Evolutionary conservation across 2,888 invertebrate genomes (phyloP), one percentile per base, ranked within the genome.

Genomic region (Scaptomyza polygonia): DNA sequence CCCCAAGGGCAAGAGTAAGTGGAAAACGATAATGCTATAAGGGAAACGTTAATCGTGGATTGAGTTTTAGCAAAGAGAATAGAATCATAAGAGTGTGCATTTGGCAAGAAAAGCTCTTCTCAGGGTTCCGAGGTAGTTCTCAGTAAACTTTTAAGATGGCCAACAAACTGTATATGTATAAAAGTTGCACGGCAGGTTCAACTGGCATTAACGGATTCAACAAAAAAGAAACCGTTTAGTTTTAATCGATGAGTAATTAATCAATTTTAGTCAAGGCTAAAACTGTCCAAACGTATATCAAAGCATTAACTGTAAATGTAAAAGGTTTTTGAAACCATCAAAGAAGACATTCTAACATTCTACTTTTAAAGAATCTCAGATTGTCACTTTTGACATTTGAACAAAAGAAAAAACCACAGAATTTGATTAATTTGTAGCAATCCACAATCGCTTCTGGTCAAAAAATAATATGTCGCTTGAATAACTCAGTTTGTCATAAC

Each of bases 1-100:
- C 91, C 95, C 95, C 91, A 95, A 95, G 92, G 95, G 95, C 91
- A 95, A 95, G 92, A 95, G 95, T 95, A 94, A 95, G 95, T 94
- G 56, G 32, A 11, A 9, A 21, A 4, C 21, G n/a, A 21, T 21
- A 21, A 21, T 21, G 21, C 21, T 21, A 21, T 21, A 21, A 21
- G 21, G 21, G 21, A 21, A 21, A 43, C 3, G n/a, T 14, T n/a
- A 45, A 42, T 1, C 8, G 5, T 14, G 7, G 9, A 9, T 5
- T 6, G 5, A 2, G 12, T 12, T n/a, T n/a, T 1, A n/a, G 34
- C n/a, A 48, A 18, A 32, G 6, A n/a, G n/a, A n/a, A n/a, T n/a
- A n/a, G n/a, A n/a, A n/a, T n/a, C n/a, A n/a, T n/a, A n/a, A n/a
- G n/a, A n/a, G n/a, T n/a, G n/a, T n/a, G n/a, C n/a, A n/a, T n/a